phyloP scores from a whole-genome alignment of 2,888 invertebrate genomes.

The Parapristionchus giblindavisi region DNA sequence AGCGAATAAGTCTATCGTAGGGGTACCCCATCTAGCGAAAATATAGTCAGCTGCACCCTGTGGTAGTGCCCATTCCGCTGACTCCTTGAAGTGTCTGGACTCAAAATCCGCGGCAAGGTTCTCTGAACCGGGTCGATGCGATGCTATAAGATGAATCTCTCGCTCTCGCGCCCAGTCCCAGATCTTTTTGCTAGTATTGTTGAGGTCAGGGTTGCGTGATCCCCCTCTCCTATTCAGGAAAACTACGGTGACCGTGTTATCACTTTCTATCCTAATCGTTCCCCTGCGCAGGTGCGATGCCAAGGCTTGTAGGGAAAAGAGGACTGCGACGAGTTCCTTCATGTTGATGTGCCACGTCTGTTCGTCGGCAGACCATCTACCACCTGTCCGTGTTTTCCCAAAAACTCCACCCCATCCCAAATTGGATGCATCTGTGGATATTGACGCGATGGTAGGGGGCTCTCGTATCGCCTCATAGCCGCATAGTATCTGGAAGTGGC shows the following conservation, averaged over 20 bases:
- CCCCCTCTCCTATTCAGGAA: slow-evolving; percentile 26
- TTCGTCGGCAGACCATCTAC: slow-evolving; percentile 7
- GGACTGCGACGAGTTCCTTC: background rate
- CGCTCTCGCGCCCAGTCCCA: slow-evolving; percentile 28
- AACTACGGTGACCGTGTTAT: slow-evolving; percentile 11
- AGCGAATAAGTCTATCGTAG: slow-evolving; percentile 13
- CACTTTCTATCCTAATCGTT: background rate
- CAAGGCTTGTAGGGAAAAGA: slow-evolving; percentile 2
- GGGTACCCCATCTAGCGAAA: background rate
- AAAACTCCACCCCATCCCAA: slow-evolving; percentile 17
- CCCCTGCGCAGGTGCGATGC: background rate
- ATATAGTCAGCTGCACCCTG: background rate
- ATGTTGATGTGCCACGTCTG: slow-evolving; percentile 4
- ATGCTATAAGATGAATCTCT: background rate
- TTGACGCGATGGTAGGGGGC: background rate
- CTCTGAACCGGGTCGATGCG: slow-evolving; percentile 24
- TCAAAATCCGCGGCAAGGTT: background rate
- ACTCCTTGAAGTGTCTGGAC: background rate
- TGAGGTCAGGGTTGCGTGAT: background rate
- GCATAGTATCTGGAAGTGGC: background rate
- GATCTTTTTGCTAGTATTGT: background rate
- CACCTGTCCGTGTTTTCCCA: slow-evolving; percentile 1
- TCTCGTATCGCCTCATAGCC: background rate
- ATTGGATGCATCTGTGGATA: slow-evolving; percentile 24
- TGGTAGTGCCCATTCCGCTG: background rate